A percentile compares a stretch with the other conserved stretches of the same genome.
phyloP scores from a whole-genome alignment of 2,797 vertebrate species.

The Neosilurus mollespiculum region DNA sequence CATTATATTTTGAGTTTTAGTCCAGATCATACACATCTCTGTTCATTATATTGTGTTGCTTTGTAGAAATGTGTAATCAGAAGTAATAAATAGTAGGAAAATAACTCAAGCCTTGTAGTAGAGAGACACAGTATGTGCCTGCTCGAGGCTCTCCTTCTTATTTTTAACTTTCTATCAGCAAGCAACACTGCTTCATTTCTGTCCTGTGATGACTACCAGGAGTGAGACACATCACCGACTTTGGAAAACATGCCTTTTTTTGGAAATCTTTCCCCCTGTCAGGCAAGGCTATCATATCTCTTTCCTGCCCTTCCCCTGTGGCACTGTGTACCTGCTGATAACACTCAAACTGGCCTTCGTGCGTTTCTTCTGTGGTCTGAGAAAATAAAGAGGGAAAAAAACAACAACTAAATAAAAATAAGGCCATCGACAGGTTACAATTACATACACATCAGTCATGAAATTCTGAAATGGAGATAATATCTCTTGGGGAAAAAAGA shows the following conservation, averaged over 20 bases:
- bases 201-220: conserved; percentile 28
- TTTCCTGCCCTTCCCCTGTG: conserved; percentile 13
- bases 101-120: conserved; percentile 22
- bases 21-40: background rate
- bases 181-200: conserved; percentile 37
- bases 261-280: conserved; percentile 27
- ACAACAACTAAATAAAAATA: conserved; percentile 36
- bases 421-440: background rate
- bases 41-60: background rate
- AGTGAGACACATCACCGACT: conserved; percentile 32
- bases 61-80: conserved; percentile 16
- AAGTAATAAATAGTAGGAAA: conserved; percentile 29
- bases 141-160: conserved; percentile 18
- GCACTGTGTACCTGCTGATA: conserved; percentile 30
- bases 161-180: conserved; percentile 42
- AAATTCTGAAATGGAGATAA: conserved; percentile 28
- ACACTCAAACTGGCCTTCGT: conserved; percentile 61
- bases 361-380: conserved; percentile 28
- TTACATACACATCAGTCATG: conserved; percentile 1
- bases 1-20: conserved; percentile 11
- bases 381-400: conserved; percentile 40
- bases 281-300: conserved; percentile 39
- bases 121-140: conserved; percentile 18
- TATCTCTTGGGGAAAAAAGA: background rate
- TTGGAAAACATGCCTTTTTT: conserved; percentile 43